These are phyloP conservation scores for Mya arenaria DNA, from an alignment of 1,140 invertebrate species.

Conservation along the genomic window DNA sequence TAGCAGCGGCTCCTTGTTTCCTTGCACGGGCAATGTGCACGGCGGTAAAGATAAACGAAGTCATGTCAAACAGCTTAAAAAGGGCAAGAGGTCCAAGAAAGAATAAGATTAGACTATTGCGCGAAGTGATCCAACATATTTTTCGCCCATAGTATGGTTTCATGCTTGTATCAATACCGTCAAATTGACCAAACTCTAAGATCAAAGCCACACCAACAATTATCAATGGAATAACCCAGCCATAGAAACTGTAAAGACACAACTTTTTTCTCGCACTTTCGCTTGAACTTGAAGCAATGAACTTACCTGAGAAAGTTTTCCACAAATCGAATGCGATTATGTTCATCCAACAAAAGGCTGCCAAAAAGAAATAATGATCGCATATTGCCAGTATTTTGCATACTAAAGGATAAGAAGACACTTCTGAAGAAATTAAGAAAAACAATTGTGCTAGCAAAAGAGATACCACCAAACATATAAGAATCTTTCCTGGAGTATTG, in stretches of 20 bases:
- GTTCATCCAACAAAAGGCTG: slow-evolving; percentile 84
- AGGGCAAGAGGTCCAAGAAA: slow-evolving; percentile 76
- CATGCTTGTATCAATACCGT: not conserved
- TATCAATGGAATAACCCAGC: slow-evolving; percentile 82
- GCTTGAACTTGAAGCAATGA: slow-evolving; percentile 40
- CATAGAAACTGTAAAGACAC: slow-evolving; percentile 82
- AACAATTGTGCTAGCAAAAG: slow-evolving; percentile 81
- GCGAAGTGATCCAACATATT: slow-evolving; percentile 80
- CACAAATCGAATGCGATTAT: slow-evolving; percentile 84
- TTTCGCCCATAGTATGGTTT: slow-evolving; percentile 67
- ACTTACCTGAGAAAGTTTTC: slow-evolving; percentile 83
- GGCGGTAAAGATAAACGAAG: slow-evolving; percentile 73
- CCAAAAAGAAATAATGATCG: slow-evolving; percentile 83
- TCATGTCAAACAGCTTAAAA: slow-evolving; percentile 71
- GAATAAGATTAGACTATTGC: slow-evolving; percentile 67
- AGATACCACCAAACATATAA: slow-evolving; percentile 80
- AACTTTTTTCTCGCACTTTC: slow-evolving; percentile 76
- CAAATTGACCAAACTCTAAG: slow-evolving; percentile 76
- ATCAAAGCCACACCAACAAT: slow-evolving; percentile 80
- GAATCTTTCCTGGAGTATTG: slow-evolving; percentile 82
- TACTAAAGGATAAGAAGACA: not conserved
- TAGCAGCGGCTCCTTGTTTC: slow-evolving; percentile 24
- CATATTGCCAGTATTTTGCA: slow-evolving; percentile 78
- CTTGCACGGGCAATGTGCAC: slow-evolving; percentile 81
- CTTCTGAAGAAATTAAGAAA: slow-evolving; percentile 77